phyloP scores from a whole-genome alignment of 2,797 vertebrate genomes.

The Smutsia temminckii region DNA sequence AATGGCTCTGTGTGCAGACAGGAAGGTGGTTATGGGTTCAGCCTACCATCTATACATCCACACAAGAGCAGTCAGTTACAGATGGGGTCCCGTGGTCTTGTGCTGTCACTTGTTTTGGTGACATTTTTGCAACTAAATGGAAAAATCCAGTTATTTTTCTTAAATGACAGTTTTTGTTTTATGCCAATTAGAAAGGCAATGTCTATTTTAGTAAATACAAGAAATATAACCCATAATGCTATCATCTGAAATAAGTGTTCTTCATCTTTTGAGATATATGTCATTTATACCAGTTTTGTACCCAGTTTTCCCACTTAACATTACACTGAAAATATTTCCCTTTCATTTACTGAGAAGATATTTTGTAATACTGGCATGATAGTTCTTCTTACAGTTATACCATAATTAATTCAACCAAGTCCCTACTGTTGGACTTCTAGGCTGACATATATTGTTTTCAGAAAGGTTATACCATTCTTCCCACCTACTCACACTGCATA shows the following conservation, averaged over 20 bases:
- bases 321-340: not conserved
- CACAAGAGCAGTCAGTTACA: too few species aligned
- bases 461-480: not conserved
- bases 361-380: not conserved
- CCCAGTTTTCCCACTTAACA: not conserved
- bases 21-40: not conserved
- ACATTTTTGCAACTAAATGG: not conserved
- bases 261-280: not conserved
- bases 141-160: not conserved
- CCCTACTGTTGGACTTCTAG: not conserved
- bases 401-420: not conserved
- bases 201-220: not conserved
- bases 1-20: not conserved
- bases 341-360: not conserved
- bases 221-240: not conserved
- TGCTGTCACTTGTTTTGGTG: not conserved
- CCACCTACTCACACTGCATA: not conserved
- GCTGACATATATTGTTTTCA: not conserved
- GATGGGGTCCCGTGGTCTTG: not conserved
- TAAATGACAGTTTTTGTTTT: not conserved
- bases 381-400: not conserved
- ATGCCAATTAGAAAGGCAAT: not conserved
- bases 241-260: not conserved
- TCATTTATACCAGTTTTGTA: not conserved
- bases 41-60: not conserved